Base-by-base conservation (phyloP, 2,888 invertebrate genomes). In the Mactromeris polynyma region DNA sequence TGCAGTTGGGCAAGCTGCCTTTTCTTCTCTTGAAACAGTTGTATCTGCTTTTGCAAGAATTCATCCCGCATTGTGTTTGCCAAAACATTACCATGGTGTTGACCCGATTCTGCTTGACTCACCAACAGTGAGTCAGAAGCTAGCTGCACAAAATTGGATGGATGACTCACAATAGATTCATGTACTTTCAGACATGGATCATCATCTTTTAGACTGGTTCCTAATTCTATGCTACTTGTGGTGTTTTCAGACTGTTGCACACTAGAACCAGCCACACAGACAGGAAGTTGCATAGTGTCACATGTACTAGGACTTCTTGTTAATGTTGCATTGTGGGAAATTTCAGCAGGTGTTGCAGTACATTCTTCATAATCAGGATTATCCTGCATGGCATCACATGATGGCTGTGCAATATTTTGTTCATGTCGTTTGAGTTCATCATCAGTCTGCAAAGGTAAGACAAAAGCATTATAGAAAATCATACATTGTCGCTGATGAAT, bases 371-470 rank as follows among this genome's bases (percentile, higher is more conserved):
- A 81, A 17, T 46, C 26, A 54, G 85, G 90, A 78, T 81, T 83
- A 81, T 83, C 83, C 85, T 90, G 90, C 90, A 90, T 90, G 69
- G 83, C 90, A 90, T 87, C 78, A 81, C 85, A 82, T 78, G 77
- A 64, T 33, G 46, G 21, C 36, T 54, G 40, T 81, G 83, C 64
- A 26, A 46, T 36, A 36, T 46, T 73, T 42, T 69, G 64, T 42
- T 40, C 38, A 26, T 36, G 31, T 9, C n/a, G 36, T 64, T 64
- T 46, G 64, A 1, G 38, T n/a, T 69, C 83, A 83, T 83, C 80
- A 40, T 79, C 77, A 36, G 42, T 77, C 87, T 87, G 87, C 0
- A 87, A 73, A 80, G 69, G 31, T 46, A 40, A 69, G 36, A 36
- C 33, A 81, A 58, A 9, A 31, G 14, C 36, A 26, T n/a, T 26